phyloP scores from a whole-genome alignment of 2,113 vertebrate genomes.

The Pyxicephalus adspersus region DNA sequence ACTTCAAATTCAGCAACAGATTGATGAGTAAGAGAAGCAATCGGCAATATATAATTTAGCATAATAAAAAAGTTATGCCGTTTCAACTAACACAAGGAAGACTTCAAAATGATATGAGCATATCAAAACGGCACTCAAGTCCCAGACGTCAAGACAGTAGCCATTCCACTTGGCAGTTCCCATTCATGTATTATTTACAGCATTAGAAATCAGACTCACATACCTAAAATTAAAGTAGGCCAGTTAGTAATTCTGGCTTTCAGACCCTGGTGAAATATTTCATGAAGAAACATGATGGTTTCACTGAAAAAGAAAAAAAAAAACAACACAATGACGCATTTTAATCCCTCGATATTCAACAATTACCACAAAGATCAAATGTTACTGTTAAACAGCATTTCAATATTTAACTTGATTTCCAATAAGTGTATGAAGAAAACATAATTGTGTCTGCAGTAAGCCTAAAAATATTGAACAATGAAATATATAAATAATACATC shows the following conservation, averaged over 20 bases:
- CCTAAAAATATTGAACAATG: neutral
- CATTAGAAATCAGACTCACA: conserved; percentile 63
- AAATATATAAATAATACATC: conserved; percentile 31
- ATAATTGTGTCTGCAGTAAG: neutral
- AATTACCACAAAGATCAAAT: conserved; percentile 8
- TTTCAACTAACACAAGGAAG: conserved; percentile 11
- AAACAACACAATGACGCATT: neutral
- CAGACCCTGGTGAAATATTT: conserved; percentile 98
- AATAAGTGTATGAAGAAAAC: neutral
- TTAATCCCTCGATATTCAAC: neutral
- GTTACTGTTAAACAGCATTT: neutral
- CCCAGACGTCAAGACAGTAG: neutral
- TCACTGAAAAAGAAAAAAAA: conserved; percentile 76
- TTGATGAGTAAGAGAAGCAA: conserved; percentile 9
- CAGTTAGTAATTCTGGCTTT: conserved; percentile 97
- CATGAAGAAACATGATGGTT: conserved; percentile 99
- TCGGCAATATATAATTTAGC: conserved; percentile 15
- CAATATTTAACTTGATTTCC: conserved; percentile 3
- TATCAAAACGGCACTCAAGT: conserved; percentile 11
- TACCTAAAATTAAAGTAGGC: conserved; percentile 97
- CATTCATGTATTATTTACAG: conserved; percentile 24
- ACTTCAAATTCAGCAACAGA: conserved; percentile 10
- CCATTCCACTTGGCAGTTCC: conserved; percentile 16
- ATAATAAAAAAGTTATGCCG: conserved; percentile 18
- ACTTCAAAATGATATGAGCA: conserved; percentile 16